Evolutionary conservation across 2,888 invertebrate species (phyloP).

Genomic region (Nemapogon koenigi): DNA sequence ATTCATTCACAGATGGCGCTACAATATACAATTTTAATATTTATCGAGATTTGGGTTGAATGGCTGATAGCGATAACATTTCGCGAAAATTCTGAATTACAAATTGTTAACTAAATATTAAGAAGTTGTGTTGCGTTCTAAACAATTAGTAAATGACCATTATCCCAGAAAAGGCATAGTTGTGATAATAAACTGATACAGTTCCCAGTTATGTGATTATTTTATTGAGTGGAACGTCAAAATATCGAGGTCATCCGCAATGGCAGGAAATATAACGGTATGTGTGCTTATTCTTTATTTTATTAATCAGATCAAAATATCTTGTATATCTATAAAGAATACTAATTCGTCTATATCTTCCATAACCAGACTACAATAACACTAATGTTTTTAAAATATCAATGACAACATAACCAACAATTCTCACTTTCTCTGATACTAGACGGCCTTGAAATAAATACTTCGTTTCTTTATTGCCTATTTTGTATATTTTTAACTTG

Average conservation of each 20-base stretch:
- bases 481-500: too few relatives aligned
- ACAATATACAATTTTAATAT: background rate
- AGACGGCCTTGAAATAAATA: conserved; percentile 63
- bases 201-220: conserved; percentile 13
- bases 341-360: background rate
- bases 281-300: conserved; percentile 12
- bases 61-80: conserved; percentile 40
- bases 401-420: background rate
- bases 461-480: too few relatives aligned
- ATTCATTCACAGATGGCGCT: conserved; percentile 7
- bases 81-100: conserved; percentile 16
- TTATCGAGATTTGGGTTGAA: conserved; percentile 32
- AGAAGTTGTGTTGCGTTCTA: background rate
- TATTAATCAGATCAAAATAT: background rate
- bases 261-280: conserved; percentile 28
- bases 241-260: conserved; percentile 20
- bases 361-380: background rate
- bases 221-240: conserved; percentile 18
- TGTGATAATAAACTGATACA: conserved; percentile 11
- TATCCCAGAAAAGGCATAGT: background rate
- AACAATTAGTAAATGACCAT: conserved; percentile 2
- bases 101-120: conserved; percentile 2
- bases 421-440: conserved; percentile 22
- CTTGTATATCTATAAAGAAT: background rate
- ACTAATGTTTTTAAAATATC: background rate